Evolutionary conservation across 2,888 invertebrate genomes (phyloP), one percentile per base, ranked within the genome.

Genomic region (Lepidocyrtinus sp.): DNA sequence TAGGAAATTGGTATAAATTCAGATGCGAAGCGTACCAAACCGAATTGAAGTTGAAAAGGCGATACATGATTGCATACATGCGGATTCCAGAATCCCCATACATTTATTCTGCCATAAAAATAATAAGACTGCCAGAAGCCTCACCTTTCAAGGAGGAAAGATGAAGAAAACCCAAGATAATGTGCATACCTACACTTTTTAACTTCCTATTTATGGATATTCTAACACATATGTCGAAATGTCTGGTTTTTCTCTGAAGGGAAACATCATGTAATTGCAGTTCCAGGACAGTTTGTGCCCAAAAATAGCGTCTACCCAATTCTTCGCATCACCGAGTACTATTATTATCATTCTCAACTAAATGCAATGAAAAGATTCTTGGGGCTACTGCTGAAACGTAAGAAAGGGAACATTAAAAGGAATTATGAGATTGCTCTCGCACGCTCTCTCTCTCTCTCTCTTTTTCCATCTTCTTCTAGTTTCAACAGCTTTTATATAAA

Each of bases 391-490:
- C 59, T 27, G 36, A 19, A 62, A 45, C 26, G 64, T 73, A 71
- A 71, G 71, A 70, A 73, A 46, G 64, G 73, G 73, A 73, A 73
- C 73, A 73, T 73, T 73, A 73, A 73, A 73, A 64, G 73, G 73
- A 73, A 73, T 73, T 73, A 73, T 73, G 73, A 73, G 73, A 46
- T 73, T 73, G 50, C 64, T 72, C 72, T 63, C 72, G 36, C 27
- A 55, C 70, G 19, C 22, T 61, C 45, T 45, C 26, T 64, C 26
- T 59, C 25, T 25, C 21, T 26, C 67, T 55, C 59, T 59, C 59
- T 21, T 22, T 21, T 21, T 59, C 21, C 59, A 59, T 59, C 21
- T 21, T 59, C 12, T 59, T 21, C 59, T 22, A 59, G 21, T 59
- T 59, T 22, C 59, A 59, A 22, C 59, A 21, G 59, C 59, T 59